These are phyloP conservation scores for Glomeris marginata DNA, from an alignment of 2,888 invertebrate genomes.

Conservation along the genomic window DNA sequence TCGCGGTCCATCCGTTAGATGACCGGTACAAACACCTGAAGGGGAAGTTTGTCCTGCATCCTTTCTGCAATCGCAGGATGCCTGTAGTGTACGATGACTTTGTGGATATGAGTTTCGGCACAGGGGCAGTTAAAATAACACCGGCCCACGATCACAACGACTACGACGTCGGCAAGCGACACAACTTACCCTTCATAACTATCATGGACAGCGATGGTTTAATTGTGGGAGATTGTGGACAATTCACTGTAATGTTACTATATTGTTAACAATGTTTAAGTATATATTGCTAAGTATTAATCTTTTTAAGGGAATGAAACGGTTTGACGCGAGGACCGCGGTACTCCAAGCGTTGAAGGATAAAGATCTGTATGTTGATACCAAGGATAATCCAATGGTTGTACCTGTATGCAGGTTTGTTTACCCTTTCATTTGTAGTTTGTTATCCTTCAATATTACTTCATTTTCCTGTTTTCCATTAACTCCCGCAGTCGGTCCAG, in stretches of 20 bases:
- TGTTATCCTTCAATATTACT: background rate
- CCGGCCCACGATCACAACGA: constrained; percentile 96
- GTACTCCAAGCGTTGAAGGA: constrained; percentile 61
- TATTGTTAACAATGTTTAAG: background rate
- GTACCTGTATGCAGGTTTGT: constrained; percentile 58
- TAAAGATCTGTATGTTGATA: constrained; percentile 56
- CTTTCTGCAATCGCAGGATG: constrained; percentile 64
- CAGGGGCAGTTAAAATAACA: constrained; percentile 97
- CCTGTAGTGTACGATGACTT: constrained; percentile 85
- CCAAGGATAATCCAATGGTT: constrained; percentile 84
- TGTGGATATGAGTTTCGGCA: constrained; percentile 91
- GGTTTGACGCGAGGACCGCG: constrained; percentile 74
- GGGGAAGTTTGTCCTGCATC: constrained; percentile 72
- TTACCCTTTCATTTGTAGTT: background rate
- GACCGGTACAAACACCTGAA: constrained; percentile 65
- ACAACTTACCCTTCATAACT: constrained; percentile 68
- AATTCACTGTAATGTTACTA: constrained; percentile 38
- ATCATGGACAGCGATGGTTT: constrained; percentile 84
- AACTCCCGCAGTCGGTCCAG: constrained; percentile 72
- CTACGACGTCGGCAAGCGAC: constrained; percentile 85
- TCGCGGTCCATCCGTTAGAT: constrained; percentile 95
- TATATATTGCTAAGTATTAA: too few relatives aligned
- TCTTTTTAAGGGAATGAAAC: constrained; percentile 57
- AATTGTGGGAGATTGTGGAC: constrained; percentile 61
- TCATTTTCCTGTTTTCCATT: background rate